Evolutionary conservation across 2,113 vertebrate species (phyloP), one percentile per base, ranked within the genome.

Genomic region (Dolichallabes microphthalmus): DNA sequence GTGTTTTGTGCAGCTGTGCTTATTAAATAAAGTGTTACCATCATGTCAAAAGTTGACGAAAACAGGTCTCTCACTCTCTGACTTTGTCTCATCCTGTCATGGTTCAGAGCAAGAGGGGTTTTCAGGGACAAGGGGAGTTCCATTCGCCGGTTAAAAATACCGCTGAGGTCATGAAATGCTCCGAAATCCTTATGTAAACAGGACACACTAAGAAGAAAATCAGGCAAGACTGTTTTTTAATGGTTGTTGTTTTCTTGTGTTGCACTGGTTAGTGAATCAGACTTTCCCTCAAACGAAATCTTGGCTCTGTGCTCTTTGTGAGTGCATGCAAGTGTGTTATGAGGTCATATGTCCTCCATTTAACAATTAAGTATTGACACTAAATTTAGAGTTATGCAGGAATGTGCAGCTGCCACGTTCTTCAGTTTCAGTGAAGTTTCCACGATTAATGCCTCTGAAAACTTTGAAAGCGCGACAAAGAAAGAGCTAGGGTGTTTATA

Each of bases 81-180:
- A 53, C 45, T 53, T 15, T 39, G 15, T 52, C 50, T 82, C 69
- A 66, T 76, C 73, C 85, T 60, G 53, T 86, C 66, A 68, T 80
- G 74, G 55, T 35, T n/a, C 75, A 84, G 53, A 45, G 80, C 77
- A 57, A 82, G 64, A 77, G 83, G 80, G 63, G 66, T 57, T 89
- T 85, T 89, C 78, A 81, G 68, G 87, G 82, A 90, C 79, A 74
- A 78, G 86, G 88, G 90, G 87, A 89, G 80, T 91, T 90, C 83
- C 88, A 90, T 88, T 61, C 87, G 88, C 76, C 76, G 84, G 87
- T 88, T 88, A 89, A 89, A 85, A 89, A 91, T 88, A 91, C 77
- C 53, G 83, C 17, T 87, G 81, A 88, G 90, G 83, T 90, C 86
- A 89, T 82, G 60, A 87, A 89, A 85, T 63, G 69, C 78, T 82